These are phyloP conservation scores for Tiliacea aurago DNA, from an alignment of 2,888 invertebrate species.

Conservation along the genomic window DNA sequence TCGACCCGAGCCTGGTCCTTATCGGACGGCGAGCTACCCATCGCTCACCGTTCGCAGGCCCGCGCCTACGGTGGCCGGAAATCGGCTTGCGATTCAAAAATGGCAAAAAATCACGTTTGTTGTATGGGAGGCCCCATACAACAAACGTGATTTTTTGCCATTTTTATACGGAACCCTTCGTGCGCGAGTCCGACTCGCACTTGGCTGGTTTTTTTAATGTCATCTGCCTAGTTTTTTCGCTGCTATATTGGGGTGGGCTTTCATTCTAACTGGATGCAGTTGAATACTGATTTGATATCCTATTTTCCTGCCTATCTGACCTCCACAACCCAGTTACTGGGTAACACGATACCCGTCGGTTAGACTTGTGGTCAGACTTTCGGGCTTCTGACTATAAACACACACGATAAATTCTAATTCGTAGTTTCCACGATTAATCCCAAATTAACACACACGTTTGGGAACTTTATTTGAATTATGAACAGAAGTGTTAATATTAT, in stretches of 20 bases:
- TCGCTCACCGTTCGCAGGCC: too few relatives aligned
- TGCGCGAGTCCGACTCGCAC: too few relatives aligned
- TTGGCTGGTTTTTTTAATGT: not conserved
- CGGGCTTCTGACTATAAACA: not conserved
- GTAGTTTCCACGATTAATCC: constrained; percentile 13
- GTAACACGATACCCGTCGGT: not conserved
- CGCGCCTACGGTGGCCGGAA: too few relatives aligned
- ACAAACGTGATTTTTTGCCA: too few relatives aligned
- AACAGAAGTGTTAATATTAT: constrained; percentile 73
- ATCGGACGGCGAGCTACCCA: too few relatives aligned
- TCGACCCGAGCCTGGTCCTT: too few relatives aligned
- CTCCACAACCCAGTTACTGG: not conserved
- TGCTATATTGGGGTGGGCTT: not conserved
- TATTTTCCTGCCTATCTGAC: not conserved
- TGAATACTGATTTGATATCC: not conserved
- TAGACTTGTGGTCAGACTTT: not conserved
- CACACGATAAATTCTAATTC: not conserved
- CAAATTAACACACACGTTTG: constrained; percentile 40
- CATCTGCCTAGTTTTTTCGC: not conserved
- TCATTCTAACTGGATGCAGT: not conserved
- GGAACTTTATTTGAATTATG: constrained; percentile 54
- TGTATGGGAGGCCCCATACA: too few relatives aligned
- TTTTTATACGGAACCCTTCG: too few relatives aligned
- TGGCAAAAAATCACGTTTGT: too few relatives aligned
- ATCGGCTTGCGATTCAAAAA: too few relatives aligned